A percentile compares a stretch with the other conserved stretches of the same genome.
Evolutionary conservation across 2,797 vertebrate genomes (phyloP).

Genomic region (Myiothlypis chrysogaster): DNA sequence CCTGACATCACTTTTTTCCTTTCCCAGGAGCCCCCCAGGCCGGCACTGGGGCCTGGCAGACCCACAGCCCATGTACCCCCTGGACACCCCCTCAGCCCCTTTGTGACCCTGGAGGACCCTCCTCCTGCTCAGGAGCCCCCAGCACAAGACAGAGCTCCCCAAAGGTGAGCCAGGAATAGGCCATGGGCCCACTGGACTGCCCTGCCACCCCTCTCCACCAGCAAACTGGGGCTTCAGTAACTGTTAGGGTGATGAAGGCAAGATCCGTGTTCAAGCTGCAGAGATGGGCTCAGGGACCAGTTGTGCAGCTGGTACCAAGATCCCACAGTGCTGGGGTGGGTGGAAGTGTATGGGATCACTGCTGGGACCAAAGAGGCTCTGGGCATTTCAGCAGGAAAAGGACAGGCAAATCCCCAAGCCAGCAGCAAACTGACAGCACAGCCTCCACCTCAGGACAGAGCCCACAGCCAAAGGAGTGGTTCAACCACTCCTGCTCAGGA

Average conservation of each 20-base stretch:
- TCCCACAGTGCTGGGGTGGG: no score
- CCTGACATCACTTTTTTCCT: not conserved
- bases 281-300: no score
- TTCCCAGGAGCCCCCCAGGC: constrained; percentile 43
- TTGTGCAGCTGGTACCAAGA: rapidly evolving
- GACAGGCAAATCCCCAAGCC: rapidly evolving
- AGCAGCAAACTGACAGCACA: not conserved
- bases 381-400: not conserved
- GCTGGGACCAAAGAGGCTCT: not conserved
- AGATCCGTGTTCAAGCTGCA: rapidly evolving
- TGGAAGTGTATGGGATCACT: rapidly evolving
- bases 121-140: constrained; percentile 48
- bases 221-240: rapidly evolving
- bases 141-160: not conserved
- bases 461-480: not conserved
- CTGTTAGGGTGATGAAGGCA: rapidly evolving
- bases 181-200: rapidly evolving
- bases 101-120: constrained; percentile 63
- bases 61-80: not conserved
- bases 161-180: constrained; percentile 4
- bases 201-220: rapidly evolving
- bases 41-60: not conserved
- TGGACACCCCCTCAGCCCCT: not conserved
- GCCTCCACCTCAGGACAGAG: not conserved
- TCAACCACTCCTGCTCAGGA: rapidly evolving